These are phyloP conservation scores for Drosophila chauvacae DNA, from an alignment of 1,140 invertebrate genomes.

Conservation along the genomic window DNA sequence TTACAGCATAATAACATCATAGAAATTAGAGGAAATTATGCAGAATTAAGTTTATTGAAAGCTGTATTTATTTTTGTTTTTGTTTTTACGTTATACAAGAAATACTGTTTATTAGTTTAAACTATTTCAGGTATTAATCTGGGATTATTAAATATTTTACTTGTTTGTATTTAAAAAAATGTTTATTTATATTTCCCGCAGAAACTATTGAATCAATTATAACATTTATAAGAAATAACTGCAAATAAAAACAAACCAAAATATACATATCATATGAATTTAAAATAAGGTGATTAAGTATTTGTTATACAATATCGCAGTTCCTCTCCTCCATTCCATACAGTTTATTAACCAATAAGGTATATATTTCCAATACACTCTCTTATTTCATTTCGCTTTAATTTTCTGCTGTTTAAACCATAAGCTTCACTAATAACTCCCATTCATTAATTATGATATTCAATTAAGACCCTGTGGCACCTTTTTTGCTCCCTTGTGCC, in stretches of 20 bases:
- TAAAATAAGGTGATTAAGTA: neutral
- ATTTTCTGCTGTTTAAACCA: neutral
- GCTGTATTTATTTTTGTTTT: too few species aligned
- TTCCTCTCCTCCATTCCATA: too few species aligned
- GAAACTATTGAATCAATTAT: neutral
- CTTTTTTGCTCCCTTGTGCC: conserved; percentile 13
- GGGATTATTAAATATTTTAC: too few species aligned
- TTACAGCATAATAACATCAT: too few species aligned
- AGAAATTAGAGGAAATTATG: too few species aligned
- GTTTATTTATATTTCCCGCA: neutral
- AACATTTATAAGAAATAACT: too few species aligned
- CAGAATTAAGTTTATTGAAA: neutral
- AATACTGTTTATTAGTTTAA: too few species aligned
- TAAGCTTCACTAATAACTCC: conserved; percentile 5
- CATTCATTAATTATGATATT: conserved; percentile 29
- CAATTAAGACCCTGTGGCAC: conserved; percentile 14
- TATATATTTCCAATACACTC: neutral
- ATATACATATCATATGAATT: neutral
- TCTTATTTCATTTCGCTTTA: neutral
- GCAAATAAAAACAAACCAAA: neutral
- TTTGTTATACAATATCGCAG: neutral
- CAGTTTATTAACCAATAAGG: neutral
- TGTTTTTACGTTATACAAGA: too few species aligned
- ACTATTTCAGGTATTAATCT: too few species aligned
- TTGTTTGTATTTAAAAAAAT: neutral